A percentile compares a stretch with the other conserved stretches of the same genome.
Evolutionary conservation across 2,888 invertebrate species (phyloP).

Genomic region (Euphydryas editha): DNA sequence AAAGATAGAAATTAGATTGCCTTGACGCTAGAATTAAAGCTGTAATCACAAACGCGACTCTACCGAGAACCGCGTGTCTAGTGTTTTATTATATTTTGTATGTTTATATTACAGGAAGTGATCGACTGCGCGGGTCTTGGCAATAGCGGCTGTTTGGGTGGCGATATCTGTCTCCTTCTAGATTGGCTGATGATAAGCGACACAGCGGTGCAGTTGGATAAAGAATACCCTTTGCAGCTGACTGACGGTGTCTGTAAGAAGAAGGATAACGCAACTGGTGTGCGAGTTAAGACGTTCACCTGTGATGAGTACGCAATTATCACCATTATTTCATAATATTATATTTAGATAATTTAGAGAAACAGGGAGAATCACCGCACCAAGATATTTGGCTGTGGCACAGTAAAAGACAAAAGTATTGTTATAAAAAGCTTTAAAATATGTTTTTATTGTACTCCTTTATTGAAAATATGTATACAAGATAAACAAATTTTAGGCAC

Average conservation of each 20-base stretch:
- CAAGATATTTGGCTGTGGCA: too few species aligned
- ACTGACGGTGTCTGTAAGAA: conserved; percentile 72
- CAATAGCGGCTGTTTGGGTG: conserved; percentile 90
- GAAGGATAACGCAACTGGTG: conserved; percentile 70
- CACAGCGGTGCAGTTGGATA: conserved; percentile 81
- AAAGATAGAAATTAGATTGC: too few species aligned
- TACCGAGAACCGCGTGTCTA: not conserved
- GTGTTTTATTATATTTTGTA: not conserved
- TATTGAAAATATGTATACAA: too few species aligned
- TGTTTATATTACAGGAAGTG: conserved; percentile 77
- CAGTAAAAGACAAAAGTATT: too few species aligned
- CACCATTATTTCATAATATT: not conserved
- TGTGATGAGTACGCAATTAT: conserved; percentile 85
- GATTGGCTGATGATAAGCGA: conserved; percentile 86
- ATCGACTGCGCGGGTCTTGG: conserved; percentile 91
- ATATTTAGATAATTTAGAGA: not conserved
- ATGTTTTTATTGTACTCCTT: too few species aligned
- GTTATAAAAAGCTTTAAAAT: too few species aligned
- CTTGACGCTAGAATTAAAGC: too few species aligned
- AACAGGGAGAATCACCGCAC: too few species aligned
- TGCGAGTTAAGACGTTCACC: conserved; percentile 80
- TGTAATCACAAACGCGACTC: not conserved
- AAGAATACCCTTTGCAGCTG: conserved; percentile 85
- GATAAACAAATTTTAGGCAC: too few species aligned
- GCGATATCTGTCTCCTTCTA: conserved; percentile 90